These are phyloP conservation scores for Diprion similis DNA, from an alignment of 1,140 invertebrate genomes.

Conservation along the genomic window DNA sequence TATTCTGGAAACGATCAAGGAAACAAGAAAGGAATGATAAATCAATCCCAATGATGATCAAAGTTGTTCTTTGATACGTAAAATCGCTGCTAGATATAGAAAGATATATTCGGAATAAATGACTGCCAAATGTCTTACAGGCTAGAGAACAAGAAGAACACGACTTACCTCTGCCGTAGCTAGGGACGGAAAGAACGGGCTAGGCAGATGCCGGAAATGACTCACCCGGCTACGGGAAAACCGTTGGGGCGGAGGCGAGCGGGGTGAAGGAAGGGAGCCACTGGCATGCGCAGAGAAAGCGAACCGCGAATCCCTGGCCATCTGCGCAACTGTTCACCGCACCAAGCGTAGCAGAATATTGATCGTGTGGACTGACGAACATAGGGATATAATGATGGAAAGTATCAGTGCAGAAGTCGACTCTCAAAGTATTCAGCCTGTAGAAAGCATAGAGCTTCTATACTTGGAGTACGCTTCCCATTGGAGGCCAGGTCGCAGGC, in stretches of 20 bases:
- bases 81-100: background rate
- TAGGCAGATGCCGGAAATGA: conserved; percentile 30
- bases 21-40: conserved; percentile 7
- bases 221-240: conserved; percentile 12
- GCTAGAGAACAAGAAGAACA: conserved; percentile 8
- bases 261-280: background rate
- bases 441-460: no score
- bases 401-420: no score
- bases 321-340: background rate
- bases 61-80: background rate
- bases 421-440: no score
- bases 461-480: no score
- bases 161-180: conserved; percentile 48
- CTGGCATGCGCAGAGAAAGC: conserved; percentile 18
- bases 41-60: conserved; percentile 4
- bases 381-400: no score
- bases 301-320: no score
- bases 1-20: conserved; percentile 34
- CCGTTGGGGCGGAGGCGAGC: background rate
- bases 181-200: conserved; percentile 53
- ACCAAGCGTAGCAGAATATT: background rate
- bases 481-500: no score
- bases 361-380: background rate
- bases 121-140: background rate
- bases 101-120: background rate